These are phyloP conservation scores for Parazoanthus atlanticus DNA, from an alignment of 92 coral and sea anemone genomes.

Conservation along the genomic window DNA sequence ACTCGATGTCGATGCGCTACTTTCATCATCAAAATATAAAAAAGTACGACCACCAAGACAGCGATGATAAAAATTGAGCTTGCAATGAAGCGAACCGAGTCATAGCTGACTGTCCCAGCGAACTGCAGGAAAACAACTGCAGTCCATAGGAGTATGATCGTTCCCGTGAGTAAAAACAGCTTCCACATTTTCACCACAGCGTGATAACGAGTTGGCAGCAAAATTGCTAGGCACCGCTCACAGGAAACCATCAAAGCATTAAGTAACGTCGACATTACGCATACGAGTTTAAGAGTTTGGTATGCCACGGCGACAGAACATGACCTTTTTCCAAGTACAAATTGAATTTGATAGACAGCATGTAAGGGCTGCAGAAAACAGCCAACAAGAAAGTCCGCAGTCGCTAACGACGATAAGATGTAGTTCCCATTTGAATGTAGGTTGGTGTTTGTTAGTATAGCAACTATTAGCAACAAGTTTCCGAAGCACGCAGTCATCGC, in stretches of 20 bases:
- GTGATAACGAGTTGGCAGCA: conserved; percentile 27
- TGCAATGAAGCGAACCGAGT: conserved; percentile 16
- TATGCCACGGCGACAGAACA: conserved; percentile 22
- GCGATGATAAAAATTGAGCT: neutral
- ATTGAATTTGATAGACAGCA: conserved; percentile 16
- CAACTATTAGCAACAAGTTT: neutral
- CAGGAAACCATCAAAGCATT: conserved; percentile 36
- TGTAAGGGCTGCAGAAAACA: conserved; percentile 20
- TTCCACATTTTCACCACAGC: conserved; percentile 31
- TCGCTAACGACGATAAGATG: conserved; percentile 12
- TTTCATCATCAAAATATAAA: conserved; percentile 29
- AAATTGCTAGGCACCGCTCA: conserved; percentile 30
- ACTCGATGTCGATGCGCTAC: conserved; percentile 26
- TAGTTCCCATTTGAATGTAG: conserved; percentile 37
- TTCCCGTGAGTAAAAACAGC: conserved; percentile 1
- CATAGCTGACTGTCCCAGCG: neutral
- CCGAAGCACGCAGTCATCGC: conserved; percentile 18
- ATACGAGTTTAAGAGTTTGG: neutral
- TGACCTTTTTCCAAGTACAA: neutral
- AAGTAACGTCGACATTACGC: neutral
- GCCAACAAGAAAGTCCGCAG: conserved; percentile 21
- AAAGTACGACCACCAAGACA: neutral
- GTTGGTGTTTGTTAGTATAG: conserved; percentile 16
- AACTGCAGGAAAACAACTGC: neutral
- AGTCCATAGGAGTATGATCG: neutral